Base-by-base conservation (phyloP, 2,113 vertebrate species). In the Melanerpes formicivorus region DNA sequence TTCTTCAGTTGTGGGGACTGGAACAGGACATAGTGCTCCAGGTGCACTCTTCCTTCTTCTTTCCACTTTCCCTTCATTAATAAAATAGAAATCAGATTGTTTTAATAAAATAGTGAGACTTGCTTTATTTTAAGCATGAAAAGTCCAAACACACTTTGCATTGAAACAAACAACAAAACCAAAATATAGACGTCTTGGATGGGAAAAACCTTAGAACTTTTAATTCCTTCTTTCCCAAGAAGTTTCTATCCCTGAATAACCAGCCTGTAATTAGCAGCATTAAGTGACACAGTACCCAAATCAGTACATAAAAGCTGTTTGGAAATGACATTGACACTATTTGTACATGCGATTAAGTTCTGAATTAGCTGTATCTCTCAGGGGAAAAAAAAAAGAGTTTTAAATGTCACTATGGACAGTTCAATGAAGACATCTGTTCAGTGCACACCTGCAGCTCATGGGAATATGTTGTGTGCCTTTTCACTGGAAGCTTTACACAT, bases 401-500 rank as follows among this genome's bases (percentile, higher is more conserved):
- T 37, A 80, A 83, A 75, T 89, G 44, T 88, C 66, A 86, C 73
- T 37, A 22, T 88, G 86, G 93, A 65, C 88, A 84, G 65, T 71
- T 93, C 79, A 89, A 4, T 70, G 73, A 93, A 96, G 90, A 78
- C 84, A 94, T 94, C 90, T 95, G 78, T 78, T 96, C 63, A 58
- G 13, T 80, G 86, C 70, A 84, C 54, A 89, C 60, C 73, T 87
- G 52, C 85, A 79, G 63, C 50, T 37, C 69, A 77, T 84, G 37
- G 63, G 67, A 84, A 92, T 87, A 79, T 56, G 23, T 44, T 92
- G 62, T 11, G 6, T 74, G 60, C 19, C 40, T 93, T 80, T 91
- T 81, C 46, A 58, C 40, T 72, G 22, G 56, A 90, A 81, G 7
- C 21, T 40, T 84, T 71, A 15, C 19, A 42, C 62, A 77, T n/a